These are phyloP conservation scores for Tryphoninae sp. DNA, from an alignment of 2,888 invertebrate genomes.

Conservation along the genomic window DNA sequence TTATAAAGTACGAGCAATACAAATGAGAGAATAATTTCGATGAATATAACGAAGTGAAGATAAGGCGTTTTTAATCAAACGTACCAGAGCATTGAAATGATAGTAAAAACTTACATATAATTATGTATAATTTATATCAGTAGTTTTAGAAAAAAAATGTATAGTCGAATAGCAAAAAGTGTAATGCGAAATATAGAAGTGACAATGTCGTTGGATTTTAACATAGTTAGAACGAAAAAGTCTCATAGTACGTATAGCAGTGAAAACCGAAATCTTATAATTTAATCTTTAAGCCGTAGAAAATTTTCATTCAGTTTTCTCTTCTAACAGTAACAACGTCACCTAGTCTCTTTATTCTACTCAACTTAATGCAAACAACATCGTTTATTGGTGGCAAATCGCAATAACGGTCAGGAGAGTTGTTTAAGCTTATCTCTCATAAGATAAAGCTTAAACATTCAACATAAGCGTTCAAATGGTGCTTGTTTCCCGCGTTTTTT, in stretches of 20 bases:
- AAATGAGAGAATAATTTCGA: conserved; percentile 22
- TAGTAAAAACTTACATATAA: conserved; percentile 36
- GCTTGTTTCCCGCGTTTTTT: no score
- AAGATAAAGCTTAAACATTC: background rate
- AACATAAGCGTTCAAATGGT: no score
- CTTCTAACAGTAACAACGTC: background rate
- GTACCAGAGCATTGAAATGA: conserved; percentile 5
- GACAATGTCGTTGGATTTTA: conserved; percentile 32
- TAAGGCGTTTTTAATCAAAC: conserved; percentile 1
- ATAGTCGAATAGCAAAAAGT: conserved; percentile 53
- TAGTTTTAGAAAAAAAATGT: conserved; percentile 53
- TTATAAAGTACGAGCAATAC: background rate
- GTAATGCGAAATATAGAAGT: conserved; percentile 59
- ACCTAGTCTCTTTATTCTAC: background rate
- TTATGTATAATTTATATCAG: conserved; percentile 58
- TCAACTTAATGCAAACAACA: background rate
- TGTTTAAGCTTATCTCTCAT: background rate
- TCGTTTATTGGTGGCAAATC: background rate
- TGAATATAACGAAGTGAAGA: conserved; percentile 14
- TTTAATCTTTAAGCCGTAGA: background rate
- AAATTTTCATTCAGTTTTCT: background rate
- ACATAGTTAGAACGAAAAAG: background rate
- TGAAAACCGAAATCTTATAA: background rate
- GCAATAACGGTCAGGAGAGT: no score
- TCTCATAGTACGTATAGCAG: background rate